Conservation (phyloP, 1,140 invertebrate species). For the Saccostrea echinata region DNA sequence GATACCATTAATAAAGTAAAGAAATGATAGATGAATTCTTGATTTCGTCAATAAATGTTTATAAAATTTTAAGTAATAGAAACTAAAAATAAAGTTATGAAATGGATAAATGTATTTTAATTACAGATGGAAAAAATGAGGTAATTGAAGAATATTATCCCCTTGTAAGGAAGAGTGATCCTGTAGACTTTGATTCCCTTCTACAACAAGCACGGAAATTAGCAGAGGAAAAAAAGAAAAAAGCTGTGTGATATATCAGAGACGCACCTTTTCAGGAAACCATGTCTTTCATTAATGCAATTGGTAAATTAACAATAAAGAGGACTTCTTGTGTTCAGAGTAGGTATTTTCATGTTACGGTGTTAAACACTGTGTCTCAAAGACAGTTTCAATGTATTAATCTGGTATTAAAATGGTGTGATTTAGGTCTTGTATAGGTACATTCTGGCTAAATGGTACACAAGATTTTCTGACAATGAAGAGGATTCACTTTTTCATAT, state of each 20-base stretch:
- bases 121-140: conserved; percentile 73
- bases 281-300: neutral
- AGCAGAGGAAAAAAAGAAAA: conserved; percentile 58
- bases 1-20: too few relatives aligned
- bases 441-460: too few relatives aligned
- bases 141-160: conserved; percentile 74
- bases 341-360: neutral
- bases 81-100: too few relatives aligned
- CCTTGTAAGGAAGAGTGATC: conserved; percentile 50
- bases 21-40: too few relatives aligned
- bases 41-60: too few relatives aligned
- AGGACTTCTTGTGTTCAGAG: neutral
- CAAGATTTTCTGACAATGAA: too few relatives aligned
- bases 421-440: too few relatives aligned
- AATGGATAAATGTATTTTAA: neutral
- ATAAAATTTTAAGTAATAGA: too few relatives aligned
- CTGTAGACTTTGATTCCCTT: conserved; percentile 72
- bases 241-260: conserved; percentile 24
- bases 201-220: conserved; percentile 67
- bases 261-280: neutral
- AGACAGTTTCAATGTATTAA: neutral
- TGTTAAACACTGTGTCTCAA: neutral
- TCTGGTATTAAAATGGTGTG: too few relatives aligned
- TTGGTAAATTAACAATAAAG: neutral
- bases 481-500: too few relatives aligned